Percentiles rank a stretch among this genome's conserved stretches.
phyloP scores from a whole-genome alignment of 2,113 vertebrate genomes.

The Gulo gulo region DNA sequence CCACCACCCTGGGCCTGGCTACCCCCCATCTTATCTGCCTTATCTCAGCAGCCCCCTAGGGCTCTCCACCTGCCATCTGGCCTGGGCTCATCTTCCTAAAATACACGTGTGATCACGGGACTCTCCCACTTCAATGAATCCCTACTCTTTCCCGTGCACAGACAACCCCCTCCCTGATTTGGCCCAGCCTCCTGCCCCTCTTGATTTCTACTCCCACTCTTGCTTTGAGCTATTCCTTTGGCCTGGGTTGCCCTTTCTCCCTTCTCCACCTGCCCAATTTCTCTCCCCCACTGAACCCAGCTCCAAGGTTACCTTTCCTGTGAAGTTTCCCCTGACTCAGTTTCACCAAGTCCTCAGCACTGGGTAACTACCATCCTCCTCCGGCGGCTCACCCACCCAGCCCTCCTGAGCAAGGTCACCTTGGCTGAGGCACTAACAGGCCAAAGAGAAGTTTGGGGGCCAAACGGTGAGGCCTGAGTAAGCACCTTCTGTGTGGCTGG shows the following conservation, averaged over 20 bases:
- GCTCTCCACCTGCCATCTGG: background rate
- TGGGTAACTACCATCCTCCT: background rate
- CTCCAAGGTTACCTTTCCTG: background rate
- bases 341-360: background rate
- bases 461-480: background rate
- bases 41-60: background rate
- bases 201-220: background rate
- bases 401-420: background rate
- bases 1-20: background rate
- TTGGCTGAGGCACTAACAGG: background rate
- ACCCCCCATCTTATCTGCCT: no score
- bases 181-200: background rate
- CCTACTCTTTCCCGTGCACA: background rate
- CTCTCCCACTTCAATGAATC: background rate
- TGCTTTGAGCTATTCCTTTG: background rate
- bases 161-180: background rate
- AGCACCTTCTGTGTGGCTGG: constrained; percentile 1
- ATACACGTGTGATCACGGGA: background rate
- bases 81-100: background rate
- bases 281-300: background rate
- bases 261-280: background rate
- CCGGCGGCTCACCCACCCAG: background rate
- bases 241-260: background rate
- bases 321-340: background rate
- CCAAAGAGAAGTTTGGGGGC: background rate